Percentiles rank a stretch among this genome's conserved stretches.
Evolutionary conservation across 2,113 vertebrate species (phyloP).

Genomic region (Eptatretus burgeri): DNA sequence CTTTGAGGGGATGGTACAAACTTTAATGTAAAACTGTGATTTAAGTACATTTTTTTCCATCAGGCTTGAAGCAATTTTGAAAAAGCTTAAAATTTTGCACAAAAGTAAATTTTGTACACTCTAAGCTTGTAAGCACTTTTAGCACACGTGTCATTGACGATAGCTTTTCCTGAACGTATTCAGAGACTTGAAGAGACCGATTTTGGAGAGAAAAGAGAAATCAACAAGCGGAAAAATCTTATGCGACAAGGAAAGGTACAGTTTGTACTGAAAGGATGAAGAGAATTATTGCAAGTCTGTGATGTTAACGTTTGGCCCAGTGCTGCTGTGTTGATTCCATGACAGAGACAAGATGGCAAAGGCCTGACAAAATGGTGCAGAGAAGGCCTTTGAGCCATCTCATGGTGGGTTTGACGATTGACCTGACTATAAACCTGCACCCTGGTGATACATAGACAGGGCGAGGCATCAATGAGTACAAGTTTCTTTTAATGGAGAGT

Average conservation of each 20-base stretch:
- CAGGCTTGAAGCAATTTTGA: background rate
- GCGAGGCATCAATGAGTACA: no score
- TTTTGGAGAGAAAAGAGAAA: constrained; percentile 77
- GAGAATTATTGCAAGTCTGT: no score
- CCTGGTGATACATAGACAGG: no score
- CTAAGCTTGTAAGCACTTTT: background rate
- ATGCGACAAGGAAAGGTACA: constrained; percentile 63
- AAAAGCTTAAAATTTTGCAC: background rate
- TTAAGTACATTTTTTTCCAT: background rate
- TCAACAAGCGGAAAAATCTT: constrained; percentile 69
- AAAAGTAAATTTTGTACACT: background rate
- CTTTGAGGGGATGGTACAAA: constrained; percentile 14
- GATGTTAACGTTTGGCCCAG: no score
- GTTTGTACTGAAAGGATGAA: no score
- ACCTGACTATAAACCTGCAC: no score
- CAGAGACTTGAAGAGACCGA: constrained; percentile 55
- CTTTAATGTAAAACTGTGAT: background rate
- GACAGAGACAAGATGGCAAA: no score
- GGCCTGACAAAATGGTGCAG: no score
- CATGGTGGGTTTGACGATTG: no score
- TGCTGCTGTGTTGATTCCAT: no score
- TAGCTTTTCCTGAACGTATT: background rate
- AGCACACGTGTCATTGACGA: background rate
- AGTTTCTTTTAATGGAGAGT: no score
- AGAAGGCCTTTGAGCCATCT: no score